Evolutionary conservation across 92 coral and sea anemone genomes (phyloP), one percentile per base, ranked within the genome.

Genomic region (Hydrozoanthus gracilis): DNA sequence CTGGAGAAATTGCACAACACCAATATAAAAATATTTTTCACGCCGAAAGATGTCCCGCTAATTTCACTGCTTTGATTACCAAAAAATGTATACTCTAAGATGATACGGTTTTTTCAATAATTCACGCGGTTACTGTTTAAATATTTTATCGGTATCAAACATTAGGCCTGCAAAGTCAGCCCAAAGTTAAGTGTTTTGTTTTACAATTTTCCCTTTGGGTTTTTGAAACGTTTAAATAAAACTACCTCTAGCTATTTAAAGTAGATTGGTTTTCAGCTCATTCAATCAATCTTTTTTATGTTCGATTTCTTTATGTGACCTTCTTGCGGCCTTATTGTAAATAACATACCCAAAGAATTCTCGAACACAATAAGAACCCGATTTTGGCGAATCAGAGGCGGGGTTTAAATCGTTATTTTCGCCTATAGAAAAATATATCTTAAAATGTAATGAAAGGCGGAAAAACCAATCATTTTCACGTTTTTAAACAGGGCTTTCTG

Each of bases 101-200:
- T 85, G 83, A 66, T 77, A 77, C 54, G 47, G 80, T 82, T 90
- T 74, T 71, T 83, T 16, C 27, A 91, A 91, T 88, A 62, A 87
- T 83, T 87, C 88, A 88, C 65, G 17, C 76, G 60, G 77, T 74
- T 72, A 65, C 54, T 56, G 44, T 77, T 78, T 93, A 72, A 88
- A 89, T 86, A 88, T 90, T 92, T 94, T 83, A 93, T 88, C 90
- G 80, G 68, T 61, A 49, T 83, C 92, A 87, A 90, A 86, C 51
- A 61, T 87, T 68, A 68, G 91, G 86, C 88, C 87, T 75, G 56
- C 82, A 91, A 94, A 94, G 98, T 94, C 98, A 94, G 55, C 60
- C 44, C 51, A 73, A 91, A 94, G 98, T 94, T 94, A 94, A 94
- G 95, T 94, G 91, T 85, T 6, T 77, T 76, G 84, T 88, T 71